phyloP scores from a whole-genome alignment of 2,888 invertebrate genomes.

The Dynastes hyllus region DNA sequence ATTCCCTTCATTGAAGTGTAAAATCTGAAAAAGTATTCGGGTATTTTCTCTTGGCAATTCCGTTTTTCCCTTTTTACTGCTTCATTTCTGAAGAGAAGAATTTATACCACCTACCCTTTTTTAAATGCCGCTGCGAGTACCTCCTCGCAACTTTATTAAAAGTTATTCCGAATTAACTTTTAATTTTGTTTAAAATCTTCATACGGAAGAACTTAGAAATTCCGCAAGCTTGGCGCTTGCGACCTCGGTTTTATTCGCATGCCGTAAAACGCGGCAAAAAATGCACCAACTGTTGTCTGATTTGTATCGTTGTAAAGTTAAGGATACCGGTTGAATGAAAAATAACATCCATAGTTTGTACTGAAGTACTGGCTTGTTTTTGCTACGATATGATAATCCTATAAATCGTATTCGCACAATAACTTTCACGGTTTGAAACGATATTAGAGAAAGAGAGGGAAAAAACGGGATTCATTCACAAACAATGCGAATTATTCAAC shows the following conservation, averaged over 20 bases:
- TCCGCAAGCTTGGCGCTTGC: background rate
- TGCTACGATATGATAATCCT: slow-evolving; percentile 17
- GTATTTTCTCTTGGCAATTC: slow-evolving; percentile 7
- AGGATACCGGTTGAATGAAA: background rate
- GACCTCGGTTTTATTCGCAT: background rate
- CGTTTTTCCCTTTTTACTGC: background rate
- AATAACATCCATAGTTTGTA: background rate
- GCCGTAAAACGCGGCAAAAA: background rate
- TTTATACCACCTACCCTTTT: slow-evolving; percentile 24
- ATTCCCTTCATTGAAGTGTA: slow-evolving; percentile 12
- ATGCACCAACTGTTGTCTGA: background rate
- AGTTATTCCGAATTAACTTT: slow-evolving; percentile 40
- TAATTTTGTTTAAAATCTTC: too few relatives aligned
- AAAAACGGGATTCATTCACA: background rate
- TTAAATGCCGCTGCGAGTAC: slow-evolving; percentile 4
- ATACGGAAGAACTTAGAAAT: background rate
- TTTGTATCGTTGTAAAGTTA: background rate
- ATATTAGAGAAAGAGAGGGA: background rate
- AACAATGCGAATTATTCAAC: slow-evolving; percentile 4
- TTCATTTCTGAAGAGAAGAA: background rate
- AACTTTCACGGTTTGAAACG: slow-evolving; percentile 1
- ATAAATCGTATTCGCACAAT: slow-evolving; percentile 15
- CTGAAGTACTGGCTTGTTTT: background rate
- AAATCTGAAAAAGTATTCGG: slow-evolving; percentile 19
- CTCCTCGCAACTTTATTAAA: slow-evolving; percentile 30